phyloP scores from a whole-genome alignment of 2,888 invertebrate species.

The Dryocosmus kuriphilus region DNA sequence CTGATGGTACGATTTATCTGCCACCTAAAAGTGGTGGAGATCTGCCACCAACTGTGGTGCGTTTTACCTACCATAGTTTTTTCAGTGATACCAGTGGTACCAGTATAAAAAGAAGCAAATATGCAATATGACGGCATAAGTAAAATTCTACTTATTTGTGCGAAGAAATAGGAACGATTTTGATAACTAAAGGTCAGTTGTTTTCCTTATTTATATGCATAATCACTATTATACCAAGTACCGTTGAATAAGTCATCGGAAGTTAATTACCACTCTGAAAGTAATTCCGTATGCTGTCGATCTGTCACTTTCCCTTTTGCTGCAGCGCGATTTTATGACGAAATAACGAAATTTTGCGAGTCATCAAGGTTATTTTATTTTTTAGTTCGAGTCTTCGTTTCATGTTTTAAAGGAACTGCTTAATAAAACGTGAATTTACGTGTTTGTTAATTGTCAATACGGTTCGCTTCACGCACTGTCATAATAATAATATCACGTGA shows the following conservation, averaged over 20 bases:
- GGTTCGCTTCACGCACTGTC: slow-evolving; percentile 45
- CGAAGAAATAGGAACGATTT: not conserved
- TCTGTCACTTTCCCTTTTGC: slow-evolving; percentile 54
- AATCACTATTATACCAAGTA: not conserved
- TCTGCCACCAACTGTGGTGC: too few species aligned
- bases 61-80: too few species aligned
- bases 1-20: too few species aligned
- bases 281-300: slow-evolving; percentile 9
- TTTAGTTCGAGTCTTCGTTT: not conserved
- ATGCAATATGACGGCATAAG: not conserved
- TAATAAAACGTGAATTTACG: not conserved
- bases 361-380: slow-evolving; percentile 19
- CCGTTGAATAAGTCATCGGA: not conserved
- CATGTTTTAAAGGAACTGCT: not conserved
- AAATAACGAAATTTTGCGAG: slow-evolving; percentile 40
- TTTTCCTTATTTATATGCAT: not conserved
- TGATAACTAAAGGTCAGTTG: not conserved
- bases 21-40: too few species aligned
- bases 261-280: not conserved
- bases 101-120: too few species aligned
- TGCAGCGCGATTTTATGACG: slow-evolving; percentile 17
- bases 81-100: not conserved
- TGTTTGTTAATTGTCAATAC: not conserved
- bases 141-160: not conserved
- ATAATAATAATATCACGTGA: slow-evolving; percentile 51